Base-by-base conservation (phyloP, 1,140 invertebrate species). In the Drosophila lowei region DNA sequence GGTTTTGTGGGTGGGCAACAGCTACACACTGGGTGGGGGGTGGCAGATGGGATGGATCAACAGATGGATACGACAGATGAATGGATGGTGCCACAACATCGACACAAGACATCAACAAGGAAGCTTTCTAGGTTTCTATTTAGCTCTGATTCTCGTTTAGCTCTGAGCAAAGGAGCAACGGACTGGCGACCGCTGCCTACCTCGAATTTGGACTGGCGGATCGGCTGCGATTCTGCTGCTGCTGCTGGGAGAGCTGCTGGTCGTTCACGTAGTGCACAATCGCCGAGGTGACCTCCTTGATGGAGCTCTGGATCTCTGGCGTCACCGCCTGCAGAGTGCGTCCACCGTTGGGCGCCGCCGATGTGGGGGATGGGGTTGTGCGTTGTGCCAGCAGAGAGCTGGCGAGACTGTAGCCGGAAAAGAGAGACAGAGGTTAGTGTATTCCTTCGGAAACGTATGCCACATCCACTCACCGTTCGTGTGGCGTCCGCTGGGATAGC, bases 281-380 rank as follows among this genome's bases (percentile, higher is more conserved):
- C n/a, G 97, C 97, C 71, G 96, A 97, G 38, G 97, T 97, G 34
- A 98, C 96, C 92, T 97, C 96, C 91, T 97, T 97, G 91, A 98
- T 97, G 58, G 96, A 97, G 66, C 95, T 95, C 78, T 97, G 96
- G 77, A 98, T 97, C 91, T 97, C 96, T 67, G 95, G 94, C 57
- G 94, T 94, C 18, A 94, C 94, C 16, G 91, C 80, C 50, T 80
- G 77, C 48, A 85, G 72, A 25, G 60, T 38, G 9, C 80, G 50
- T 8, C 59, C 25, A 60, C 62, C 78, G 80, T 81, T 65, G 2
- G 65, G 23, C 23, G 68, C 57, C 1, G 64, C 53, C 5, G 44
- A 42, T 41, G 67, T 86, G 3, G 72, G 72, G 53, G 79, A 66
- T 90, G 79, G 71, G 52, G 78, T 62, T 90, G 90, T 79, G 83